phyloP scores from a whole-genome alignment of 2,888 invertebrate species.

The Brenthis daphne region DNA sequence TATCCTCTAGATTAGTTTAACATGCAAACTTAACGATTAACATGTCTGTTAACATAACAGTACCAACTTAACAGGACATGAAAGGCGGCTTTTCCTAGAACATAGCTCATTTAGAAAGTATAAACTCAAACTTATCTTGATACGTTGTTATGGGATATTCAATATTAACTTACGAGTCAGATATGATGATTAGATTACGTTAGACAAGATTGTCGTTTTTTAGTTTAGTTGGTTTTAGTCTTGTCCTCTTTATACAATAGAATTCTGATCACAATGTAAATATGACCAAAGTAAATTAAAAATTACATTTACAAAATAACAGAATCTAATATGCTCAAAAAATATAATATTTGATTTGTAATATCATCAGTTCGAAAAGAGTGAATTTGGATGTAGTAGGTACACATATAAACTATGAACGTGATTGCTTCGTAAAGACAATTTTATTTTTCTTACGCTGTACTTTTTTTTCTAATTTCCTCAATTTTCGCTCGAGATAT shows the following conservation, averaged over 20 bases:
- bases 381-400: too few relatives aligned
- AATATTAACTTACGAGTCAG: conserved; percentile 37
- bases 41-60: conserved; percentile 26
- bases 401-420: too few relatives aligned
- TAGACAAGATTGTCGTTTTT: neutral
- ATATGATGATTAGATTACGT: conserved; percentile 29
- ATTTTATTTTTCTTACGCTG: too few relatives aligned
- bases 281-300: neutral
- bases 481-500: too few relatives aligned
- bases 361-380: too few relatives aligned
- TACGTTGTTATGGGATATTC: conserved; percentile 26
- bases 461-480: too few relatives aligned
- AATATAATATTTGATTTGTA: too few relatives aligned
- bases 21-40: conserved; percentile 54
- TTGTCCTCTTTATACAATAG: neutral
- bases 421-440: too few relatives aligned
- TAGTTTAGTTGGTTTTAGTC: neutral
- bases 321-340: too few relatives aligned
- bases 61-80: conserved; percentile 23
- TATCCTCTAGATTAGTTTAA: conserved; percentile 53
- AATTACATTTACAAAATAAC: neutral
- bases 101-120: conserved; percentile 30
- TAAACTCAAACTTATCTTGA: conserved; percentile 32
- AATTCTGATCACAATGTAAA: neutral
- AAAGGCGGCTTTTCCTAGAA: conserved; percentile 33